These are phyloP conservation scores for Cantharis flavilabris DNA, from an alignment of 2,888 invertebrate species.

Conservation along the genomic window DNA sequence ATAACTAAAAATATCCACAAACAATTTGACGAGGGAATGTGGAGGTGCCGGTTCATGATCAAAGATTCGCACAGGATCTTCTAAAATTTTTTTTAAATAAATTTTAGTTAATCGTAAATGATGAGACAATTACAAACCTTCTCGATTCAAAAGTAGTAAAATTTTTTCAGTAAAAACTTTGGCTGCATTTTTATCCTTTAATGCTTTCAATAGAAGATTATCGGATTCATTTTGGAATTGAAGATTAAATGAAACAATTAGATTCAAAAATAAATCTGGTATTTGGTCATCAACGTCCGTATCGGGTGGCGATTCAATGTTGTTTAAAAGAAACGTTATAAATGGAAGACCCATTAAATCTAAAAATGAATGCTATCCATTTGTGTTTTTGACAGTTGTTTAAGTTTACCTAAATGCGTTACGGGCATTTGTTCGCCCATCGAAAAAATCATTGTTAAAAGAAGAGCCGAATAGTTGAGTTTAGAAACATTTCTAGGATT, in stretches of 20 bases:
- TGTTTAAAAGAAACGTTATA: conserved; percentile 76
- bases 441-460: conserved; percentile 87
- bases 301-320: conserved; percentile 80
- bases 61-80: conserved; percentile 85
- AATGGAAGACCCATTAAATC: conserved; percentile 86
- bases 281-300: conserved; percentile 84
- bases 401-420: conserved; percentile 77
- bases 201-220: conserved; percentile 72
- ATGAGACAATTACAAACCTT: conserved; percentile 64
- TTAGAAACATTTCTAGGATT: conserved; percentile 79
- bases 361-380: conserved; percentile 52
- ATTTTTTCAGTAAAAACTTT: conserved; percentile 92
- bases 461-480: conserved; percentile 79
- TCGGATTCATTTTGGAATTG: conserved; percentile 73
- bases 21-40: conserved; percentile 87
- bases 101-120: conserved; percentile 9
- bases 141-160: conserved; percentile 83
- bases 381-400: background rate
- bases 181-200: conserved; percentile 71
- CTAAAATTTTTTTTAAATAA: conserved; percentile 57
- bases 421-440: conserved; percentile 89
- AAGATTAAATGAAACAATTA: conserved; percentile 87
- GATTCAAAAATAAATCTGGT: conserved; percentile 80
- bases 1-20: conserved; percentile 82
- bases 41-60: conserved; percentile 79